A percentile compares a stretch with the other conserved stretches of the same genome.
Conservation (phyloP, 64 coral and sea anemone genomes). For the Hydrozoanthus tunicans region DNA sequence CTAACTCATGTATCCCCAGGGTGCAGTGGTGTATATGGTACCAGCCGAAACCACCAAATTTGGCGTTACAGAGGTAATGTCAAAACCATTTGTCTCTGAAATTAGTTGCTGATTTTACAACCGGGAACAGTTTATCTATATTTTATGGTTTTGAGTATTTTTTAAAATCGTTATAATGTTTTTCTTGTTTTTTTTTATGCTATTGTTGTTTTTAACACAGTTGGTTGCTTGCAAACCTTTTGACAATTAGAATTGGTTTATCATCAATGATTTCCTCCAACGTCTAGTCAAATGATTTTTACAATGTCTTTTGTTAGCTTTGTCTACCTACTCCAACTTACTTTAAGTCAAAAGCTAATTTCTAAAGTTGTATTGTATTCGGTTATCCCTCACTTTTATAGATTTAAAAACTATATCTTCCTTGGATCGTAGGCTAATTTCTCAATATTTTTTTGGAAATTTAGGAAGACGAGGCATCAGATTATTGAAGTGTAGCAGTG, state of each 20-base stretch:
- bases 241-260: too few relatives aligned
- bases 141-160: neutral
- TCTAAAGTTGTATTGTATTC: neutral
- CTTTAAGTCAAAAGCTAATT: too few relatives aligned
- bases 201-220: too few relatives aligned
- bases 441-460: neutral
- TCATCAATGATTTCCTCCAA: too few relatives aligned
- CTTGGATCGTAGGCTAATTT: too few relatives aligned
- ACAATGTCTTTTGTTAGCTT: too few relatives aligned
- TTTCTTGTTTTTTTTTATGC: too few relatives aligned
- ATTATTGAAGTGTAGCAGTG: constrained; percentile 5
- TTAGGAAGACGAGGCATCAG: constrained; percentile 21
- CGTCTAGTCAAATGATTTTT: too few relatives aligned
- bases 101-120: neutral
- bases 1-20: constrained; percentile 1
- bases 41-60: constrained; percentile 3
- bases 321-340: too few relatives aligned
- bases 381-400: neutral
- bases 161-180: neutral
- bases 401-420: neutral
- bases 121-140: neutral
- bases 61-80: constrained; percentile 4
- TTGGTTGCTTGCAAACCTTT: too few relatives aligned
- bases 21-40: constrained; percentile 4
- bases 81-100: neutral